Base-by-base conservation (phyloP, 2,888 invertebrate species). In the Drosophila atroscutellata region DNA sequence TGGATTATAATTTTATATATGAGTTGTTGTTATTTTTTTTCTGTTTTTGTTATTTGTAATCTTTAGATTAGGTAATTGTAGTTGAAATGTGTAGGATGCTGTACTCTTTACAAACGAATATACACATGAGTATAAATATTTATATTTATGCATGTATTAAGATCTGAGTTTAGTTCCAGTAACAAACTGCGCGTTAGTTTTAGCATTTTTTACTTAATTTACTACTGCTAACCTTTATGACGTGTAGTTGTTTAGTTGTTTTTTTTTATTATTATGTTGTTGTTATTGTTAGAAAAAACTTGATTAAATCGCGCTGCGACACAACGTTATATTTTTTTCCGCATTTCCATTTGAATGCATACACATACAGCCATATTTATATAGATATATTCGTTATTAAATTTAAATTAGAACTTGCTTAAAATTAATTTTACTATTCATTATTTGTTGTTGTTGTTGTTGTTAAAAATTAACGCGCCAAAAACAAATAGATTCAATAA, bases 101-200 rank as follows among this genome's bases (percentile, higher is more conserved):
- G 13, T n/a, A 15, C 18, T 45, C 2, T 57, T 24, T 45, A n/a
- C 4, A 18, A 18, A 9, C 15, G 18, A 32, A n/a, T 8, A 39
- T n/a, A 52, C 37, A n/a, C 7, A 24, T 34, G 32, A 30, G 15
- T 30, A 32, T 37, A 15, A 20, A 37, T 8, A 54, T 42, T 37
- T 18, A 45, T 37, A 49, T 52, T 34, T 42, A 42, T 58, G 26
- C 24, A 24, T 49, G 11, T 64, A 24, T 45, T 32, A 1, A 28
- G 32, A 42, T 36, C 36, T 37, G 32, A 60, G 52, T 54, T 61
- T 42, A 59, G 55, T 28, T 42, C 36, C 24, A 50, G 62, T 36
- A 75, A 89, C 30, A 75, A 89, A 85, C 72, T 85, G 66, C 85
- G 85, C 75, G 74, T 84, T 86, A 89, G 79, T 64, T 68, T 67